Evolutionary conservation across 2,113 vertebrate species (phyloP).

Genomic region (Limnothrissa miodon): DNA sequence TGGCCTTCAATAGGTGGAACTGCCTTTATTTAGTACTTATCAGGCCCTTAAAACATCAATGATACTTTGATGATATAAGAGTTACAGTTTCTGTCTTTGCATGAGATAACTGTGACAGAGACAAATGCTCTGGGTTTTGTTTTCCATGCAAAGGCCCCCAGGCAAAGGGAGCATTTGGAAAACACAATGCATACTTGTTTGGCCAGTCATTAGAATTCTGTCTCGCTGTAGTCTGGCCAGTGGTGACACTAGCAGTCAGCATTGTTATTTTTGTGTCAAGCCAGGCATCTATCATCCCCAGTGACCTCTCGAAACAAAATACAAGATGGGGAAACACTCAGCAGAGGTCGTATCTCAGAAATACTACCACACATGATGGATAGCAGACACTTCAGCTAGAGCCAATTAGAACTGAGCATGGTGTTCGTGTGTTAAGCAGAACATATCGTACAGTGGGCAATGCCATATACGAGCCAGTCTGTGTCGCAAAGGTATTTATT

Average conservation of each 20-base stretch:
- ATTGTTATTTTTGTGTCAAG: conserved; percentile 12
- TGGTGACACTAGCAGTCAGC: conserved; percentile 35
- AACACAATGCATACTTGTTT: conserved; percentile 16
- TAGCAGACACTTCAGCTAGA: background rate
- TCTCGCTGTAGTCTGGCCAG: conserved; percentile 13
- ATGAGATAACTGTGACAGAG: background rate
- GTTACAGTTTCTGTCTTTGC: background rate
- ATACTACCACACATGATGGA: conserved; percentile 4
- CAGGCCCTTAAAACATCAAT: background rate
- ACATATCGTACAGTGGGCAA: background rate
- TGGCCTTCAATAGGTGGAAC: no score
- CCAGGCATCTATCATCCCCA: conserved; percentile 13
- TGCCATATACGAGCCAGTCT: background rate
- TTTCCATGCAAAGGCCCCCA: conserved; percentile 1
- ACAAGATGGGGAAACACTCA: background rate
- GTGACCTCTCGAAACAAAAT: background rate
- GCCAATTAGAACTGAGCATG: conserved; percentile 3
- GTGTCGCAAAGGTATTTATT: background rate
- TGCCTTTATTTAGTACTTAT: background rate
- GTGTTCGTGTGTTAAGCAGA: background rate
- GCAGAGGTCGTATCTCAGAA: background rate
- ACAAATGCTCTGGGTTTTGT: conserved; percentile 13
- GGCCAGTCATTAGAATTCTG: conserved; percentile 1
- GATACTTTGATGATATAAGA: background rate
- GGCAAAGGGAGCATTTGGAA: background rate